Evolutionary conservation across 2,797 vertebrate species (phyloP).

Genomic region (Phoeniculus purpureus): DNA sequence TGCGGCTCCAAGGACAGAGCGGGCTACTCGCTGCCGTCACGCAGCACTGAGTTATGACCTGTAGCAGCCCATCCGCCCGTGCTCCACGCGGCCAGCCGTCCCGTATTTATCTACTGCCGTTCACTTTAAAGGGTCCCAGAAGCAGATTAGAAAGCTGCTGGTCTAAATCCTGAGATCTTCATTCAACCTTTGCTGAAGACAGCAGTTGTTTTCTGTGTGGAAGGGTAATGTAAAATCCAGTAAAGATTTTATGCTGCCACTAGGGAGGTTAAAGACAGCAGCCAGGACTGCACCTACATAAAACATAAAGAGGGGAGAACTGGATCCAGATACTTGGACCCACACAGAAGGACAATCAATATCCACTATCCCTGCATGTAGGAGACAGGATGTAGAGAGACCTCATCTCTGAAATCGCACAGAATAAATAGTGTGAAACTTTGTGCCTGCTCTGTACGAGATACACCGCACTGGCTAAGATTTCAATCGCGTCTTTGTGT

Average conservation of each 20-base stretch:
- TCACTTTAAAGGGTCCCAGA: background rate
- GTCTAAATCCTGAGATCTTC: constrained; percentile 1
- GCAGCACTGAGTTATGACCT: background rate
- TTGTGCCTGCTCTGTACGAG: background rate
- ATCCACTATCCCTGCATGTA: background rate
- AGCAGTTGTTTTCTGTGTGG: background rate
- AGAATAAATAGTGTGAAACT: background rate
- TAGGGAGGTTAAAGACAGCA: background rate
- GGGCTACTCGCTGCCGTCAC: background rate
- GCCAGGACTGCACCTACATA: background rate
- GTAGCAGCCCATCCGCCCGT: background rate
- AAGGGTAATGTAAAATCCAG: background rate
- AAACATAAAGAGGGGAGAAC: background rate
- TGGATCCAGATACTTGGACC: background rate
- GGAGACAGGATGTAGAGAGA: background rate
- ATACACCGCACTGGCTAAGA: background rate
- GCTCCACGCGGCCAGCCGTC: background rate
- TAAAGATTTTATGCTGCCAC: background rate
- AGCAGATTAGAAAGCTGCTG: background rate
- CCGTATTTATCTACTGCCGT: background rate
- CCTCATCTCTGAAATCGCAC: background rate
- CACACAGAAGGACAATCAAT: fast-evolving
- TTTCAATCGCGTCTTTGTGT: background rate
- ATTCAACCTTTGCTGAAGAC: background rate
- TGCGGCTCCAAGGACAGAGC: background rate